Percentiles rank a stretch among this genome's conserved stretches.
These are phyloP conservation scores for Melikaiella ostensackeni DNA, from an alignment of 2,888 invertebrate species.

Conservation along the genomic window DNA sequence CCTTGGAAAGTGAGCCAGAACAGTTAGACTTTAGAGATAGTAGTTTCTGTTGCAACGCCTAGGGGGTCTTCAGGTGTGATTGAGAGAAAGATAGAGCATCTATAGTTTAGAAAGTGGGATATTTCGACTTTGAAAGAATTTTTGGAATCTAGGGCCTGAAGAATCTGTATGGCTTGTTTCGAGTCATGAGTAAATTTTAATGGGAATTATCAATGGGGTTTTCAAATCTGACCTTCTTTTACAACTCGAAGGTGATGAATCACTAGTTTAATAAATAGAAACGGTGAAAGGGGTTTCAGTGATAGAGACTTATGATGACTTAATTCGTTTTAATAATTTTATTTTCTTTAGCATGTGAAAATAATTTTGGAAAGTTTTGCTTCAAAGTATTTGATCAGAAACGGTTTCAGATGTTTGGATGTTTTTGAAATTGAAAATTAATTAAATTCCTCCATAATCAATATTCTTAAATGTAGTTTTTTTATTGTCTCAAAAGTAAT, in stretches of 20 bases:
- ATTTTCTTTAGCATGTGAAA: neutral
- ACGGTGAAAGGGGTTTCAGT: neutral
- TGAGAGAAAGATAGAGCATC: slow-evolving; percentile 5
- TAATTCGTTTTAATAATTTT: neutral
- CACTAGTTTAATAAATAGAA: neutral
- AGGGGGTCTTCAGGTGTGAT: slow-evolving; percentile 10
- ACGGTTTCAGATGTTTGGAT: neutral
- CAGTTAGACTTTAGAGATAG: slow-evolving; percentile 42
- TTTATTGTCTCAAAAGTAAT: neutral
- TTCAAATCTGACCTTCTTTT: neutral
- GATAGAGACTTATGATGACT: neutral
- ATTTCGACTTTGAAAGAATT: neutral
- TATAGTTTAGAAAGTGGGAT: slow-evolving; percentile 33
- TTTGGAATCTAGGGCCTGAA: neutral
- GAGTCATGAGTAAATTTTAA: neutral
- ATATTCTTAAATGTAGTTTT: neutral
- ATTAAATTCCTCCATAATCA: too few relatives aligned
- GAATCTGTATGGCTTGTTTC: neutral
- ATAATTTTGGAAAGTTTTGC: neutral
- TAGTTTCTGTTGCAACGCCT: slow-evolving; percentile 38
- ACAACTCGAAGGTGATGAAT: neutral
- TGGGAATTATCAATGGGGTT: neutral
- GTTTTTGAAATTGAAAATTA: neutral
- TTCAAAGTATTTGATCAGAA: neutral
- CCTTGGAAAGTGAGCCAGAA: slow-evolving; percentile 51